These are phyloP conservation scores for Archivesica marissinica DNA, from an alignment of 1,140 invertebrate genomes.

Conservation along the genomic window DNA sequence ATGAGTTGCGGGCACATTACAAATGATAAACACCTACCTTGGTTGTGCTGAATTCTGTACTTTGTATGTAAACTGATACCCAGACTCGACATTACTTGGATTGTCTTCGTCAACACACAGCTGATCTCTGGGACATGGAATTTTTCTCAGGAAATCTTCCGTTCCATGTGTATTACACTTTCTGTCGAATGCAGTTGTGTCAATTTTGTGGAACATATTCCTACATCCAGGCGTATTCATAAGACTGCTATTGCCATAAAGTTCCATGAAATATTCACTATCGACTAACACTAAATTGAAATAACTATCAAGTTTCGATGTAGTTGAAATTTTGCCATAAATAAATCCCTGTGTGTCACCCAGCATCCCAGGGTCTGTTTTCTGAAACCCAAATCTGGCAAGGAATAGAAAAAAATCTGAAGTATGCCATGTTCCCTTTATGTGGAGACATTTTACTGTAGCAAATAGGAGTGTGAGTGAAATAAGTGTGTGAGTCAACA, in stretches of 20 bases:
- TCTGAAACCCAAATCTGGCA: slow-evolving; percentile 98
- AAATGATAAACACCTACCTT: slow-evolving; percentile 89
- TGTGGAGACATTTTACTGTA: slow-evolving; percentile 63
- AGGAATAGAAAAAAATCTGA: slow-evolving; percentile 94
- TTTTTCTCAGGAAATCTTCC: slow-evolving; percentile 93
- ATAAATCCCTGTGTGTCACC: slow-evolving; percentile 96
- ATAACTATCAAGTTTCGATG: slow-evolving; percentile 86
- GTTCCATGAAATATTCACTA: slow-evolving; percentile 93
- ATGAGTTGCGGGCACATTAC: too few species aligned
- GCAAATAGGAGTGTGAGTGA: background rate
- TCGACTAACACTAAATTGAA: slow-evolving; percentile 94
- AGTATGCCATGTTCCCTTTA: slow-evolving; percentile 82
- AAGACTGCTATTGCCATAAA: slow-evolving; percentile 90
- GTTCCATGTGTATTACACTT: slow-evolving; percentile 90
- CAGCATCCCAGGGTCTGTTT: slow-evolving; percentile 93
- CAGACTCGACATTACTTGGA: slow-evolving; percentile 92
- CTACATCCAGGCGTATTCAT: slow-evolving; percentile 89
- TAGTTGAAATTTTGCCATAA: slow-evolving; percentile 95
- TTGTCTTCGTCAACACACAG: slow-evolving; percentile 94
- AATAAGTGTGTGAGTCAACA: background rate
- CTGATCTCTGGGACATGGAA: slow-evolving; percentile 92
- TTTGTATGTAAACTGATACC: slow-evolving; percentile 96
- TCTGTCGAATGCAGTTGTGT: slow-evolving; percentile 92
- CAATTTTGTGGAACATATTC: slow-evolving; percentile 93
- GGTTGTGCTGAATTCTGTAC: slow-evolving; percentile 95